Percentiles rank a stretch among this genome's conserved stretches.
phyloP scores from a whole-genome alignment of 2,113 vertebrate species.

The Peromyscus leucopus region DNA sequence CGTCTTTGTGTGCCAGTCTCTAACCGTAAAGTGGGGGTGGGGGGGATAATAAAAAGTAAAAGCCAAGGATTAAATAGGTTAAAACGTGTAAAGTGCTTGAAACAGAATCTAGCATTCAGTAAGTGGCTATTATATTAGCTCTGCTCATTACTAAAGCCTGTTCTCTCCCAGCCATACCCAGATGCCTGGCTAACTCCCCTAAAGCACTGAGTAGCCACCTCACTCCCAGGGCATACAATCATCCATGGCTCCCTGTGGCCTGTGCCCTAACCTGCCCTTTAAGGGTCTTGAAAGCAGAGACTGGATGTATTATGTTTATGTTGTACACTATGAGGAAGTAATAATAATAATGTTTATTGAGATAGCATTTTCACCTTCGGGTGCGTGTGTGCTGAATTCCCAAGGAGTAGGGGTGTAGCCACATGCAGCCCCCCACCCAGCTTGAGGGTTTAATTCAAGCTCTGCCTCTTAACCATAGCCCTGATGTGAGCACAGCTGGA shows the following conservation, averaged over 20 bases:
- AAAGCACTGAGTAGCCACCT: not conserved
- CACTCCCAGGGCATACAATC: not conserved
- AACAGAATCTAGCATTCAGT: not conserved
- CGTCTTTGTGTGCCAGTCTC: not conserved
- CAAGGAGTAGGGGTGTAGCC: not conserved
- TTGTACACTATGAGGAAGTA: not conserved
- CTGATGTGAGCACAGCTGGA: not conserved
- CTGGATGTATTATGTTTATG: not conserved
- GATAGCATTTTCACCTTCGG: not conserved
- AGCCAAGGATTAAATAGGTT: not conserved
- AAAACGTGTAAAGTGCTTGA: not conserved
- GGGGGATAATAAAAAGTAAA: too few species aligned
- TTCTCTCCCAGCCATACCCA: not conserved
- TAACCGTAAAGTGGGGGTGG: not conserved
- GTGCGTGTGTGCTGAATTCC: not conserved
- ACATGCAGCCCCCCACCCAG: not conserved
- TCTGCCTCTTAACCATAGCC: not conserved
- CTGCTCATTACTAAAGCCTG: not conserved
- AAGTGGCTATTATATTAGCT: not conserved
- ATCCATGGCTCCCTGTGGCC: not conserved
- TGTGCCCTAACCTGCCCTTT: not conserved
- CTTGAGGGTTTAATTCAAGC: not conserved
- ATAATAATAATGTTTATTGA: not conserved
- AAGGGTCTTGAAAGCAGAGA: slow-evolving; percentile 9
- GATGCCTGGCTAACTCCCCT: not conserved